phyloP scores from a whole-genome alignment of 2,797 vertebrate genomes.

The Anguilla pacifica region DNA sequence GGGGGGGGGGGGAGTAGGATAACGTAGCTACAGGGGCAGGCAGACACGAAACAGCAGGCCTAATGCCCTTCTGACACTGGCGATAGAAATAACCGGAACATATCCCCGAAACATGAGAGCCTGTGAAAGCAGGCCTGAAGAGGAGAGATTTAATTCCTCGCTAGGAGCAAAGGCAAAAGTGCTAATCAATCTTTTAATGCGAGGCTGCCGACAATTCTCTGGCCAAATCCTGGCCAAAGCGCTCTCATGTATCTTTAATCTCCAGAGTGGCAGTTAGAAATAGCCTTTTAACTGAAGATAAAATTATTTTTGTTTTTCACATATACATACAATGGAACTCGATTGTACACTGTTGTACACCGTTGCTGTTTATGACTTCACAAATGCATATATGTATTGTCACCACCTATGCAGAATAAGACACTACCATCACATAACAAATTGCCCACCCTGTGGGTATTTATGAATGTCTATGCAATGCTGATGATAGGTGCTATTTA shows the following conservation, averaged over 20 bases:
- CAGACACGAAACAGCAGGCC: slow-evolving; percentile 57
- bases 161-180: slow-evolving; percentile 15
- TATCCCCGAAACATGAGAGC: slow-evolving; percentile 64
- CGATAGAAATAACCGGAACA: slow-evolving; percentile 59
- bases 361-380: no score
- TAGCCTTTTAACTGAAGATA: neutral
- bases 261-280: neutral
- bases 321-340: neutral
- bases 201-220: neutral
- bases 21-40: slow-evolving; percentile 65
- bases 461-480: no score
- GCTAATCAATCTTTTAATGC: slow-evolving; percentile 1
- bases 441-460: no score
- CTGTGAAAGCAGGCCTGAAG: slow-evolving; percentile 68
- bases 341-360: no score
- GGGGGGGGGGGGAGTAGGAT: slow-evolving; percentile 39
- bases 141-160: neutral
- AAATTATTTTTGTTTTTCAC: neutral
- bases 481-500: no score
- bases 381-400: no score
- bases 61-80: slow-evolving; percentile 66
- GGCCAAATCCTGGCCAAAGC: neutral
- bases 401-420: no score
- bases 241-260: neutral
- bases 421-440: no score